phyloP scores from a whole-genome alignment of 2,888 invertebrate species.

The Abrostola tripartita region DNA sequence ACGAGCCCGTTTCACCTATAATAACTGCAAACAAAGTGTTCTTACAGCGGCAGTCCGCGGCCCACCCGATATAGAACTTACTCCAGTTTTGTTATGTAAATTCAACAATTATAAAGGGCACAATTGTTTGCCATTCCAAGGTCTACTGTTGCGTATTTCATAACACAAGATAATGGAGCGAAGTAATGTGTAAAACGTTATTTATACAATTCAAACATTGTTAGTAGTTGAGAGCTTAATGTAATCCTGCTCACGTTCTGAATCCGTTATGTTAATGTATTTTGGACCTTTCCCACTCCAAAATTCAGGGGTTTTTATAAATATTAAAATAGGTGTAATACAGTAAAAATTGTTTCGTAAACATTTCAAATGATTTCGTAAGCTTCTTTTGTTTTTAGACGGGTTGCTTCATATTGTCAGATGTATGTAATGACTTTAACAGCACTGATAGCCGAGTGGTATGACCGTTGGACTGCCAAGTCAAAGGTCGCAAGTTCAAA shows the following conservation, averaged over 20 bases:
- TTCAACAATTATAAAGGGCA: constrained; percentile 25
- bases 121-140: constrained; percentile 10
- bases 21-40: constrained; percentile 29
- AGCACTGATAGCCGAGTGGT: too few species aligned
- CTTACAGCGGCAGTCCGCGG: constrained; percentile 27
- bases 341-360: constrained; percentile 26
- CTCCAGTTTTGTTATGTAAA: constrained; percentile 40
- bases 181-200: constrained; percentile 34
- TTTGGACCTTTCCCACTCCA: constrained; percentile 28
- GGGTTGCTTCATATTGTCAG: constrained; percentile 11
- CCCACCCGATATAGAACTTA: constrained; percentile 12
- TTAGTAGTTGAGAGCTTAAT: constrained; percentile 40
- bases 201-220: constrained; percentile 40
- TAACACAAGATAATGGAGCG: constrained; percentile 34
- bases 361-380: constrained; percentile 16
- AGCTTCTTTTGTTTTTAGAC: constrained; percentile 12
- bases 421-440: not conserved
- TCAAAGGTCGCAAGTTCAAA: too few species aligned
- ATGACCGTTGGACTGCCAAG: too few species aligned
- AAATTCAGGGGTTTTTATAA: constrained; percentile 27
- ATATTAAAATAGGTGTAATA: constrained; percentile 40
- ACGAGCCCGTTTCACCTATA: constrained; percentile 31
- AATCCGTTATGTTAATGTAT: constrained; percentile 41
- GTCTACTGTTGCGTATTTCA: constrained; percentile 17
- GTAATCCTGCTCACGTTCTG: constrained; percentile 47